Percentiles rank a stretch among this genome's conserved stretches.
phyloP scores from a whole-genome alignment of 2,797 vertebrate genomes.

The Falco novaeseelandiae region DNA sequence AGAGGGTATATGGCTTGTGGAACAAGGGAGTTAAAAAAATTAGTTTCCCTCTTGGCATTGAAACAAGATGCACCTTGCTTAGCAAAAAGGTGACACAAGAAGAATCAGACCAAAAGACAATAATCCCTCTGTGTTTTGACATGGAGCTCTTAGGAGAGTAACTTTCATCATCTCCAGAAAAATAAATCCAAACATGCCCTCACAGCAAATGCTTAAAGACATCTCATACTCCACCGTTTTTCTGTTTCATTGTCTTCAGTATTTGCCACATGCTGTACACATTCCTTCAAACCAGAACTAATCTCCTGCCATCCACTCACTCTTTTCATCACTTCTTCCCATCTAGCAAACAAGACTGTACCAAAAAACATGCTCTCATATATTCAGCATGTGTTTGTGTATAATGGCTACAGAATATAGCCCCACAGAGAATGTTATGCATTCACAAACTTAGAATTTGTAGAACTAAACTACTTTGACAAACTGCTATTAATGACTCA shows the following conservation, averaged over 20 bases:
- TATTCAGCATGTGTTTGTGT: background rate
- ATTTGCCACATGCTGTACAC: background rate
- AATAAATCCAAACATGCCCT: background rate
- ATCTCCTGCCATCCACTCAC: background rate
- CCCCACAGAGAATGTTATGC: background rate
- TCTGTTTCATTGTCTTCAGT: background rate
- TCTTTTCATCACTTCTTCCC: background rate
- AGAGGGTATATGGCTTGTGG: background rate
- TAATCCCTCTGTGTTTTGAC: background rate
- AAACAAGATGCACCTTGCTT: background rate
- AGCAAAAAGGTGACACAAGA: background rate
- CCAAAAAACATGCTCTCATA: background rate
- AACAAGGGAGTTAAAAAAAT: background rate
- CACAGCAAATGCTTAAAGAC: background rate
- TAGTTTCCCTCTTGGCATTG: background rate
- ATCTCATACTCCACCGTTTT: background rate
- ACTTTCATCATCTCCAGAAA: background rate
- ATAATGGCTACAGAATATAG: background rate
- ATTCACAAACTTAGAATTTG: background rate
- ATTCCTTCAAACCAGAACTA: background rate
- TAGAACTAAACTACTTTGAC: background rate
- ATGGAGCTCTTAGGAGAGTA: background rate
- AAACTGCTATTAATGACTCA: conserved; percentile 26
- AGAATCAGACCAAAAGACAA: background rate
- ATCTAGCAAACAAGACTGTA: background rate